These are phyloP conservation scores for Cheilosia variabilis DNA, from an alignment of 2,888 invertebrate genomes.

Conservation along the genomic window DNA sequence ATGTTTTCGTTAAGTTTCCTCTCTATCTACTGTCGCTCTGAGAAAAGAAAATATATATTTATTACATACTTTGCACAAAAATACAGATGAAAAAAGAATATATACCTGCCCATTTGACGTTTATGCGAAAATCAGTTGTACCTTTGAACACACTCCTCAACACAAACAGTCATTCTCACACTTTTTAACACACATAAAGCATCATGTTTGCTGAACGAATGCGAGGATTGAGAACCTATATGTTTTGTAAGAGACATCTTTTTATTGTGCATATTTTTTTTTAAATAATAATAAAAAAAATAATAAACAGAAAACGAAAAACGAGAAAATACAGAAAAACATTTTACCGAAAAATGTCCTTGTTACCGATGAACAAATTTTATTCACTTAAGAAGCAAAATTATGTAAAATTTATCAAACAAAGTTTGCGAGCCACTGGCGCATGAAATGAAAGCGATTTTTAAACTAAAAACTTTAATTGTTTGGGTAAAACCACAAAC, in stretches of 20 bases:
- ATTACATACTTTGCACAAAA: slow-evolving; percentile 55
- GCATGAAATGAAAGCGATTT: slow-evolving; percentile 69
- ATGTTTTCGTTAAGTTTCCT: slow-evolving; percentile 66
- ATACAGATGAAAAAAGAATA: slow-evolving; percentile 62
- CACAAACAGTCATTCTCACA: slow-evolving; percentile 74
- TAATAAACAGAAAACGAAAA: slow-evolving; percentile 58
- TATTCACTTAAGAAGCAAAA: slow-evolving; percentile 75
- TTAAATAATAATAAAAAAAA: slow-evolving; percentile 47
- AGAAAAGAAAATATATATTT: slow-evolving; percentile 33
- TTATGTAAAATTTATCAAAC: slow-evolving; percentile 62
- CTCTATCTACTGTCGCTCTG: slow-evolving; percentile 70
- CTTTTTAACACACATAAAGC: slow-evolving; percentile 53
- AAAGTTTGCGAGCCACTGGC: slow-evolving; percentile 66
- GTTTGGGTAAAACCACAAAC: slow-evolving; percentile 62
- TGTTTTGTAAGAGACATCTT: slow-evolving; percentile 73
- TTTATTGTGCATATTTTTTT: slow-evolving; percentile 69
- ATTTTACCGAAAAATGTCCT: slow-evolving; percentile 62
- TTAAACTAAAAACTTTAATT: slow-evolving; percentile 57
- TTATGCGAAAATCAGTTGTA: slow-evolving; percentile 54
- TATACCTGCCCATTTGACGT: slow-evolving; percentile 25
- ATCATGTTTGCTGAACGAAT: slow-evolving; percentile 75
- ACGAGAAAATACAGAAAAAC: slow-evolving; percentile 57
- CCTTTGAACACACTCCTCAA: slow-evolving; percentile 60
- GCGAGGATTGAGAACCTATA: slow-evolving; percentile 71
- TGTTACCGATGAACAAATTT: slow-evolving; percentile 67